Conservation (phyloP, 2,113 vertebrate genomes). For the Candoia aspera region DNA sequence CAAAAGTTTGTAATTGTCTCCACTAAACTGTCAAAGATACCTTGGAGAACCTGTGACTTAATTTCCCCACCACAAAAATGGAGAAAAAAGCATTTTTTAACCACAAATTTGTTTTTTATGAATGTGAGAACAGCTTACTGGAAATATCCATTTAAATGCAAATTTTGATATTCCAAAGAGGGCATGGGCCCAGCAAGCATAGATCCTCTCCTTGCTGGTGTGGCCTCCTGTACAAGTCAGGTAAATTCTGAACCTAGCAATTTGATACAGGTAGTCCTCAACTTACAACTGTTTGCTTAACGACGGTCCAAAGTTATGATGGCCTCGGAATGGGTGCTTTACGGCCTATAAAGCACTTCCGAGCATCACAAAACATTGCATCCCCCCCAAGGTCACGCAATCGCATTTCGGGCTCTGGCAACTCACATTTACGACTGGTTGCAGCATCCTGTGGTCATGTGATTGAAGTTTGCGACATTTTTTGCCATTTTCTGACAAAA, state of each 20-base stretch:
- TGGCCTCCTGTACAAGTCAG: constrained; percentile 24
- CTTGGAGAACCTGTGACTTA: constrained; percentile 80
- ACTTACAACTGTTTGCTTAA: too few relatives aligned
- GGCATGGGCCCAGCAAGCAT: background rate
- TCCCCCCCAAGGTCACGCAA: too few relatives aligned
- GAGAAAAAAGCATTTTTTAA: constrained; percentile 76
- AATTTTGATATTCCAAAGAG: constrained; percentile 75
- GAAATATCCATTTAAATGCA: constrained; percentile 85
- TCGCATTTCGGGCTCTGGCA: too few relatives aligned
- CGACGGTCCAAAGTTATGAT: too few relatives aligned
- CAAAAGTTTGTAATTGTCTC: constrained; percentile 80
- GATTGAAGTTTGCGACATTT: too few relatives aligned
- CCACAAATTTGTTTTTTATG: constrained; percentile 75
- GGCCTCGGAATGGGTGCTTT: too few relatives aligned
- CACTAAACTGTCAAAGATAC: constrained; percentile 76
- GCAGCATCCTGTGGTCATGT: too few relatives aligned
- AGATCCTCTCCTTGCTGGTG: background rate
- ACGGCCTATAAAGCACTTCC: too few relatives aligned
- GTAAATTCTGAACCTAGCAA: constrained; percentile 18
- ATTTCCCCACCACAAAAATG: constrained; percentile 63
- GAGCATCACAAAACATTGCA: too few relatives aligned
- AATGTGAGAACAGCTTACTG: constrained; percentile 80
- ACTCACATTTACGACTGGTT: too few relatives aligned
- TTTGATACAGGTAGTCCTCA: background rate
- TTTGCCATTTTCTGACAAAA: too few relatives aligned